These are phyloP conservation scores for Andricus curvator DNA, from an alignment of 2,888 invertebrate genomes.

Conservation along the genomic window DNA sequence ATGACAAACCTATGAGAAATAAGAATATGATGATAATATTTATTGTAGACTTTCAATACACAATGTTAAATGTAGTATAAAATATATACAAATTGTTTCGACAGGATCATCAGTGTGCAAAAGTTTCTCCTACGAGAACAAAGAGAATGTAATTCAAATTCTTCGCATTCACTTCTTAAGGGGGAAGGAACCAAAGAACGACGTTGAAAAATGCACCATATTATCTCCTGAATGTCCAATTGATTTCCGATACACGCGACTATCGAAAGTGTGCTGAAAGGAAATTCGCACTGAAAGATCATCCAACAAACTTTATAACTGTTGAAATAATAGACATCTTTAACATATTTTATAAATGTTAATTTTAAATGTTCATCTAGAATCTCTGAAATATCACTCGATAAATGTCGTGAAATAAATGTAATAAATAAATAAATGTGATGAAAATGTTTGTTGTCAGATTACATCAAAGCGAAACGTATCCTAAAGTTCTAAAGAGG, in stretches of 20 bases:
- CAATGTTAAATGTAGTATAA: neutral
- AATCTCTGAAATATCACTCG: neutral
- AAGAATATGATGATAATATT: no score
- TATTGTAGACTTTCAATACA: no score
- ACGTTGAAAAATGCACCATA: slow-evolving; percentile 20
- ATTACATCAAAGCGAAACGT: slow-evolving; percentile 12
- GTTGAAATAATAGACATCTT: neutral
- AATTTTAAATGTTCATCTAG: neutral
- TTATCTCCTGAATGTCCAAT: slow-evolving; percentile 18
- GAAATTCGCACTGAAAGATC: neutral
- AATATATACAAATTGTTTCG: neutral
- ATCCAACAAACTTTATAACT: neutral
- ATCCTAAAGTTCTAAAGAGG: slow-evolving; percentile 28
- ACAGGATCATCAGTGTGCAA: slow-evolving; percentile 14
- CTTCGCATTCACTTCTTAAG: slow-evolving; percentile 13
- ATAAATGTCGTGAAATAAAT: neutral
- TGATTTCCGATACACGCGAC: neutral
- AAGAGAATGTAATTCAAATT: slow-evolving; percentile 33
- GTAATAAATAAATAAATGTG: no score
- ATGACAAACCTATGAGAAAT: no score
- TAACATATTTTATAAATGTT: no score
- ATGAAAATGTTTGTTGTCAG: slow-evolving; percentile 23
- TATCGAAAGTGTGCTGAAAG: neutral
- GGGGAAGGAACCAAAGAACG: neutral
- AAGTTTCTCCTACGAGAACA: slow-evolving; percentile 1